A percentile compares a stretch with the other conserved stretches of the same genome.
Conservation (phyloP, 2,797 vertebrate genomes). For the Cottoperca gobio region DNA sequence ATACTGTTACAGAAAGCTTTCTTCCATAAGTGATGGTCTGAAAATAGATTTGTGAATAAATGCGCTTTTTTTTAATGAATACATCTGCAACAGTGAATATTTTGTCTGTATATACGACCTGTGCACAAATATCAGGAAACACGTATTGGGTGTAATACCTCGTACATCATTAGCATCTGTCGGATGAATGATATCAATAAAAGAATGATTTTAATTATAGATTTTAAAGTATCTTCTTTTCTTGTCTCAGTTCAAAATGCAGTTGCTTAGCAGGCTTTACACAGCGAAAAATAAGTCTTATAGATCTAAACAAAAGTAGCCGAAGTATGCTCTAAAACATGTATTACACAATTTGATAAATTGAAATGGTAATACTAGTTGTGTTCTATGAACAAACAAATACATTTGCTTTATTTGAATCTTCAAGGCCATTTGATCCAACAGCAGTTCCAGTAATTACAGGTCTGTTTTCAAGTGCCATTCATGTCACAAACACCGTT, state of each 20-base stretch:
- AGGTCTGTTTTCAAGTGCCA: constrained; percentile 4
- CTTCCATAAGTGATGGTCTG: neutral
- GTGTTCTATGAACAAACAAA: constrained; percentile 1
- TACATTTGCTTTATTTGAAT: constrained; percentile 10
- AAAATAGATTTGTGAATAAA: neutral
- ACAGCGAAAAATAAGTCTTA: neutral
- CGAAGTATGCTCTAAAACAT: too few species aligned
- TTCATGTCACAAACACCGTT: constrained; percentile 4
- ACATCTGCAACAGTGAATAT: neutral
- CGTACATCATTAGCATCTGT: neutral
- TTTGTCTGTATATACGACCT: neutral
- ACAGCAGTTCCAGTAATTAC: neutral
- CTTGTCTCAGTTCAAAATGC: neutral
- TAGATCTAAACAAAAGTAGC: neutral
- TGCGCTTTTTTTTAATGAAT: neutral
- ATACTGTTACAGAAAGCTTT: neutral
- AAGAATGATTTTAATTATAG: neutral
- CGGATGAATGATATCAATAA: neutral
- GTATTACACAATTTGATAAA: neutral
- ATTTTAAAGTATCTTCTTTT: neutral
- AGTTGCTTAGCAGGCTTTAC: neutral
- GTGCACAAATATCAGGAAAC: neutral
- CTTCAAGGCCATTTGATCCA: neutral
- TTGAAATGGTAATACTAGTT: neutral
- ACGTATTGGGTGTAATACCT: neutral